Conservation (phyloP, 2,888 invertebrate species). For the Acanthoscelides obtectus region DNA sequence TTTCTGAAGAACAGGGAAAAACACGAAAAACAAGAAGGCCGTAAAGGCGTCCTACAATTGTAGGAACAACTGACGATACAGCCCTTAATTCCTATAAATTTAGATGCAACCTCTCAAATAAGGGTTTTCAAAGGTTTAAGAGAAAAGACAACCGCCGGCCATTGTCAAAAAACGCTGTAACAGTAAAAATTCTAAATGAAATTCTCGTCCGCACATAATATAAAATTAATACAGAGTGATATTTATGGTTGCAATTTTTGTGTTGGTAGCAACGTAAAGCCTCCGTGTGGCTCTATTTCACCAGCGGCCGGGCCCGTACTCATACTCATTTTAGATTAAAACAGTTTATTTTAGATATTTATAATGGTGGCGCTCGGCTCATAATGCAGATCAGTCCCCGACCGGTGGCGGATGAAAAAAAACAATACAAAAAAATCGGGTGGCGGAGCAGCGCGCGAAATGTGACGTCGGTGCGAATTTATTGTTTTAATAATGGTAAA, state of each 20-base stretch:
- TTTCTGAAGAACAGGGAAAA: too few relatives aligned
- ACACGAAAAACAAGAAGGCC: too few relatives aligned
- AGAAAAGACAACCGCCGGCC: too few relatives aligned
- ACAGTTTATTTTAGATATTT: slow-evolving; percentile 51
- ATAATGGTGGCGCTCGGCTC: slow-evolving; percentile 43
- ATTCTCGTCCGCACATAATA: slow-evolving; percentile 41
- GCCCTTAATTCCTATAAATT: too few relatives aligned
- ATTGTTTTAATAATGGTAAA: slow-evolving; percentile 51
- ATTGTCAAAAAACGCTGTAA: slow-evolving; percentile 19
- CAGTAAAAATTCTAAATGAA: slow-evolving; percentile 39
- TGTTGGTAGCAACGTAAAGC: slow-evolving; percentile 34
- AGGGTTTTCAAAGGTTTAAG: too few relatives aligned
- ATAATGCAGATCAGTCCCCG: slow-evolving; percentile 47
- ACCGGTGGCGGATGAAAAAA: slow-evolving; percentile 42
- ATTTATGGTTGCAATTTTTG: slow-evolving; percentile 50
- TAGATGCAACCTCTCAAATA: too few relatives aligned
- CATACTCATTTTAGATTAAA: slow-evolving; percentile 50
- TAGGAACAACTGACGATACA: too few relatives aligned
- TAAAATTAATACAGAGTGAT: slow-evolving; percentile 49
- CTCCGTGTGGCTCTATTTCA: background rate
- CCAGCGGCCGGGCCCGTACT: background rate
- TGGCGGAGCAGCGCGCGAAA: slow-evolving; percentile 20
- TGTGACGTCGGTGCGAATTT: slow-evolving; percentile 48
- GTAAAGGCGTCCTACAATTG: too few relatives aligned
- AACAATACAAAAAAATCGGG: slow-evolving; percentile 47